Conservation (phyloP, 2,888 invertebrate species). For the Parnassius apollo region DNA sequence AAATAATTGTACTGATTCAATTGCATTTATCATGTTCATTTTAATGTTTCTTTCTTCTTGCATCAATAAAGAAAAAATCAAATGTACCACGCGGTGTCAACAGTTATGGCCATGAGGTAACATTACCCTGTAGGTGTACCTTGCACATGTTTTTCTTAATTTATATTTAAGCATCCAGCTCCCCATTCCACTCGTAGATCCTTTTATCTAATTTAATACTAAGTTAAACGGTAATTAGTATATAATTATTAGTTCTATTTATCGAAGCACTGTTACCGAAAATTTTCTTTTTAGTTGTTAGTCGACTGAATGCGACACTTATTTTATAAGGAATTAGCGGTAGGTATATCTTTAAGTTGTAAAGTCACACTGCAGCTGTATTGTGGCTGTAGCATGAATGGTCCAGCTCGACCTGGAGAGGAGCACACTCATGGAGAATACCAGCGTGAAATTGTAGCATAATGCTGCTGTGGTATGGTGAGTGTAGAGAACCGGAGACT, state of each 20-base stretch:
- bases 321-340: no score
- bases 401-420: no score
- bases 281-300: background rate
- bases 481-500: no score
- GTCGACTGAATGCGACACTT: background rate
- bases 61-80: slow-evolving; percentile 89
- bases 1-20: slow-evolving; percentile 36
- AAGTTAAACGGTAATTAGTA: slow-evolving; percentile 3
- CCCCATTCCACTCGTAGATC: slow-evolving; percentile 52
- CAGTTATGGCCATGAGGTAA: slow-evolving; percentile 96
- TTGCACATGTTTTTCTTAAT: slow-evolving; percentile 38
- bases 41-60: slow-evolving; percentile 82
- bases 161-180: slow-evolving; percentile 42
- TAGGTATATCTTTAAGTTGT: background rate
- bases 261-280: slow-evolving; percentile 2
- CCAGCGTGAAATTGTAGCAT: no score
- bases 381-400: no score
- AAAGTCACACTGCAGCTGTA: no score
- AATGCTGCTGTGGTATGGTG: no score
- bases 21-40: slow-evolving; percentile 68
- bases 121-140: slow-evolving; percentile 71
- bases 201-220: background rate
- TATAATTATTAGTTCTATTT: background rate
- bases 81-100: slow-evolving; percentile 97
- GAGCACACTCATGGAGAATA: no score